Percentiles rank a stretch among this genome's conserved stretches.
These are phyloP conservation scores for Rhizoglyphus robini DNA, from an alignment of 1,140 invertebrate genomes.

Conservation along the genomic window DNA sequence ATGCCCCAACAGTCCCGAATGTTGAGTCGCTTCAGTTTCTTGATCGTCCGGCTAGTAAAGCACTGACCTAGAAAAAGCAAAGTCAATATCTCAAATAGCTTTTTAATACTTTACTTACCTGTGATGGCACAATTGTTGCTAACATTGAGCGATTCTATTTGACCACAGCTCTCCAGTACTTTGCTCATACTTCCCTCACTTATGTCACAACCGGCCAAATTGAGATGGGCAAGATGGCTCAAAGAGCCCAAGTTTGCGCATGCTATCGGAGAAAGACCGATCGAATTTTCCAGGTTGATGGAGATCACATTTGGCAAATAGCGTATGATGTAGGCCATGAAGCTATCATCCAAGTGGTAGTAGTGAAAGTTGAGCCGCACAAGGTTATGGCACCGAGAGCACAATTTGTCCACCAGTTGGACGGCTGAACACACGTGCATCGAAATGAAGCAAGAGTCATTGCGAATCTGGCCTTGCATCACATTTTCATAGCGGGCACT, in stretches of 20 bases:
- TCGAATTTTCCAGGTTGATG: slow-evolving; percentile 12
- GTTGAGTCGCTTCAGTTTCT: slow-evolving; percentile 7
- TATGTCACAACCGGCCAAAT: slow-evolving; percentile 6
- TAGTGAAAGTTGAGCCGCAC: slow-evolving; percentile 4
- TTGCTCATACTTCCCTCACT: neutral
- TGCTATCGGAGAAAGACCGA: neutral
- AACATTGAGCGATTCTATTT: slow-evolving; percentile 2
- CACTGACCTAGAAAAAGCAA: neutral
- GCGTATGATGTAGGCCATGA: neutral
- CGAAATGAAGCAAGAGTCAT: neutral
- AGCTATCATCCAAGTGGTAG: slow-evolving; percentile 1
- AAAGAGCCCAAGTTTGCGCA: neutral
- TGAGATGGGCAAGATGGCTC: neutral
- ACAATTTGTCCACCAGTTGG: neutral
- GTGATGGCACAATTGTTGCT: slow-evolving; percentile 13
- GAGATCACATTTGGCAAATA: neutral
- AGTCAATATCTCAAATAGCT: neutral
- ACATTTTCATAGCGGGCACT: neutral
- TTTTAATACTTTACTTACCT: neutral
- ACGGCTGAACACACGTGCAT: slow-evolving; percentile 5
- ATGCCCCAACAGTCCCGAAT: slow-evolving; percentile 16
- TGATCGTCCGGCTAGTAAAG: neutral
- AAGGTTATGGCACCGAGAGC: neutral
- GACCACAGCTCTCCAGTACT: neutral
- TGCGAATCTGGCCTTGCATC: neutral